A percentile compares a stretch with the other conserved stretches of the same genome.
phyloP scores from a whole-genome alignment of 2,797 vertebrate genomes.

The Enteromius unitaeniatus region DNA sequence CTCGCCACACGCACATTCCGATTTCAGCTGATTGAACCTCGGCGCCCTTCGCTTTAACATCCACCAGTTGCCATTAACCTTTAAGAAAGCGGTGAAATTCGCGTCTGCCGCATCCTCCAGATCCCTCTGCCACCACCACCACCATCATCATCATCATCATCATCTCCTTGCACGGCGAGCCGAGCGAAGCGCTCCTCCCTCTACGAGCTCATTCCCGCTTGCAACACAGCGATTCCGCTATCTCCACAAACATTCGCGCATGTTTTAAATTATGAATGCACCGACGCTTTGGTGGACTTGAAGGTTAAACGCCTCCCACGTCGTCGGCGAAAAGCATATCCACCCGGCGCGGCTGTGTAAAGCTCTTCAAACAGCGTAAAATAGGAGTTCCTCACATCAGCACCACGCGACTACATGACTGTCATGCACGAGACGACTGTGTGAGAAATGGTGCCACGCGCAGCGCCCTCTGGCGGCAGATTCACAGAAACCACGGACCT shows the following conservation, averaged over 20 bases:
- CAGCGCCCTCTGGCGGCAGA: conserved; percentile 59
- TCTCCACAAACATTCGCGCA: conserved; percentile 56
- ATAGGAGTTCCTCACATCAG: conserved; percentile 70
- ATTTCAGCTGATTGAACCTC: conserved; percentile 25
- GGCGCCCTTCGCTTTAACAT: conserved; percentile 48
- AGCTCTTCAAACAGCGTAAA: conserved; percentile 28
- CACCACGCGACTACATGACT: conserved; percentile 64
- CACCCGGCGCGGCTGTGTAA: conserved; percentile 2
- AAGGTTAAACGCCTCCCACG: conserved; percentile 9
- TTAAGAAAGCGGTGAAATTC: conserved; percentile 64
- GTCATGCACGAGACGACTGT: conserved; percentile 67
- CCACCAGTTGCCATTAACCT: conserved; percentile 68
- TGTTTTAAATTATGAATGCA: conserved; percentile 34
- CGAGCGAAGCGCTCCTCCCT: conserved; percentile 60
- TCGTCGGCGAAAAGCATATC: conserved; percentile 33
- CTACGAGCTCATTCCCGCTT: conserved; percentile 59
- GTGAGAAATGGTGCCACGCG: conserved; percentile 58
- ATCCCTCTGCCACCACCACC: conserved; percentile 69
- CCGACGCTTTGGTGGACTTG: neutral
- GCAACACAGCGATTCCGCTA: conserved; percentile 63
- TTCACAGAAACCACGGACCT: neutral
- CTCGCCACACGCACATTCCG: conserved; percentile 48
- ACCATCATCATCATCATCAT: conserved; percentile 34
- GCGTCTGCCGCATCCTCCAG: conserved; percentile 75
- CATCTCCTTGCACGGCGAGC: conserved; percentile 50